These are phyloP conservation scores for Cervus canadensis DNA, from an alignment of 2,113 vertebrate species.

Conservation along the genomic window DNA sequence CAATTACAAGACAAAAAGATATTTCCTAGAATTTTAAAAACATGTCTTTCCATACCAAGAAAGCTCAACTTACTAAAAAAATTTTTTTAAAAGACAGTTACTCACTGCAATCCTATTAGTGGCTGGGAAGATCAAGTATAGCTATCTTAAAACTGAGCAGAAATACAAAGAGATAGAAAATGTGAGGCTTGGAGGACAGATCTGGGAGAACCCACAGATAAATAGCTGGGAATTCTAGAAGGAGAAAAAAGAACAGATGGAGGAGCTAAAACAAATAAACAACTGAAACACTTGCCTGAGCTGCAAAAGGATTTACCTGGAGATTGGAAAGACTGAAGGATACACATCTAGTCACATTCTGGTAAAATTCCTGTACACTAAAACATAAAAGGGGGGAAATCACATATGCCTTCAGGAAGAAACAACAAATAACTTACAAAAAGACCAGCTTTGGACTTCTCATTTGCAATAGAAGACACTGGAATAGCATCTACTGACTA, in stretches of 20 bases:
- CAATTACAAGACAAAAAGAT: background rate
- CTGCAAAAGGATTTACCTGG: background rate
- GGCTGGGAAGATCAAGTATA: background rate
- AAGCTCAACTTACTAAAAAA: background rate
- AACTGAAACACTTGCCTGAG: background rate
- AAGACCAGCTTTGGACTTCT: background rate
- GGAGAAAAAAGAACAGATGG: constrained; percentile 10
- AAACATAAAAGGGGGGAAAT: background rate
- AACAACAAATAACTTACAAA: background rate
- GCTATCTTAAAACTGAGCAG: background rate
- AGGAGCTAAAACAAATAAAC: background rate
- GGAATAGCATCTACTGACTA: background rate
- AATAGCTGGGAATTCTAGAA: background rate
- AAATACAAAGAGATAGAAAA: background rate
- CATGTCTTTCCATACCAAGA: background rate
- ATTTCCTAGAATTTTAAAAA: constrained; percentile 43
- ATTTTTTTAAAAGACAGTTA: background rate
- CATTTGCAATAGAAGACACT: background rate
- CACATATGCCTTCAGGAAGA: background rate
- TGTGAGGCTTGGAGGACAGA: background rate
- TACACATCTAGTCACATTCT: background rate
- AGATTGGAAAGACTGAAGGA: background rate
- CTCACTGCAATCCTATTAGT: background rate
- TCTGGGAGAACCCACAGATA: background rate
- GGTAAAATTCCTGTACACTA: background rate